phyloP scores from a whole-genome alignment of 2,888 invertebrate genomes.

The Julus scandinavius region DNA sequence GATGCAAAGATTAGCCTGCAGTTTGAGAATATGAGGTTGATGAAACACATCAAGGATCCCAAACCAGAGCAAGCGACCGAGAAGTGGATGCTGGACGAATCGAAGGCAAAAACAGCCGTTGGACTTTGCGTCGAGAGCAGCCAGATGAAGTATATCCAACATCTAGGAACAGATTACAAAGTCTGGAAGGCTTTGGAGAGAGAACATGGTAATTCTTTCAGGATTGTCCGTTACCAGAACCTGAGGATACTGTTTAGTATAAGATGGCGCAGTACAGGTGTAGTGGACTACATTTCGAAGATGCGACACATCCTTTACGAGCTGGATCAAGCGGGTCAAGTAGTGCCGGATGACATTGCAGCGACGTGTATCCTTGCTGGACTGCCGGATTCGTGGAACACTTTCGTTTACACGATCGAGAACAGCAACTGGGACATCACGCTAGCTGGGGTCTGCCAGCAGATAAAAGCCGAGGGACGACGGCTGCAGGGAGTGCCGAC shows the following conservation, averaged over 20 bases:
- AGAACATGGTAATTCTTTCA: neutral
- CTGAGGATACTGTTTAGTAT: neutral
- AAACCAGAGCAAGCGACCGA: too few species aligned
- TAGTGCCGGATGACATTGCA: neutral
- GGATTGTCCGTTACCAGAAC: neutral
- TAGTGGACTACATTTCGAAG: neutral
- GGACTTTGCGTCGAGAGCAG: too few species aligned
- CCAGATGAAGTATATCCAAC: too few species aligned
- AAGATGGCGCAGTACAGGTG: neutral
- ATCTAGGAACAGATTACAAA: too few species aligned
- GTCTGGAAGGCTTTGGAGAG: neutral
- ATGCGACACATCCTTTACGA: constrained; percentile 37
- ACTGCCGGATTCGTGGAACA: constrained; percentile 37
- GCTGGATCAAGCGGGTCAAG: constrained; percentile 10
- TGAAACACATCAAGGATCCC: too few species aligned
- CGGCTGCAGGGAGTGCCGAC: neutral
- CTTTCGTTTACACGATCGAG: neutral
- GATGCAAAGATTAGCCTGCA: too few species aligned
- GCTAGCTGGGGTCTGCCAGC: neutral
- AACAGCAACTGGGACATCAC: neutral
- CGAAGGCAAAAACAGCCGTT: too few species aligned
- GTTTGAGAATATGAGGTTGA: too few species aligned
- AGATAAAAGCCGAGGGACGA: constrained; percentile 9
- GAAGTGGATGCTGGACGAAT: too few species aligned
- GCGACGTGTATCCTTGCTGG: neutral